Conservation (phyloP, 2,113 vertebrate genomes). For the Caretta caretta region DNA sequence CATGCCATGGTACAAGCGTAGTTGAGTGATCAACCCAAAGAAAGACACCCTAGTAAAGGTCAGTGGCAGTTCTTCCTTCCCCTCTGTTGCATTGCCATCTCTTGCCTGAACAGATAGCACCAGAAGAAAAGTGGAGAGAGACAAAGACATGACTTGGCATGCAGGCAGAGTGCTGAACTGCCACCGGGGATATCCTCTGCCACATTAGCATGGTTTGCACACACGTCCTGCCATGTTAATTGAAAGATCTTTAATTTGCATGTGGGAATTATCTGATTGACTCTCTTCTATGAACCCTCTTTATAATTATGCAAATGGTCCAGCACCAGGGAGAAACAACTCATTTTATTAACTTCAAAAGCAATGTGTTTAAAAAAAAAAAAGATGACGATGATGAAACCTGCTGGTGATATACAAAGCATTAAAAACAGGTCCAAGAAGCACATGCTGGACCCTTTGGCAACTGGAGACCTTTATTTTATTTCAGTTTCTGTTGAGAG, state of each 20-base stretch:
- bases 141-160: not conserved
- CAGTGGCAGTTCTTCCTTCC: not conserved
- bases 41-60: not conserved
- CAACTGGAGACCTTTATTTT: constrained; percentile 16
- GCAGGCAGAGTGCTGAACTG: not conserved
- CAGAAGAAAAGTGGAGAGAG: not conserved
- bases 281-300: constrained; percentile 56
- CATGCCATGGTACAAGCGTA: not conserved
- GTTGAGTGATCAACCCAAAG: not conserved
- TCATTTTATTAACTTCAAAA: constrained; percentile 65
- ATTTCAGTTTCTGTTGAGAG: not conserved
- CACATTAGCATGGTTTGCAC: constrained; percentile 57
- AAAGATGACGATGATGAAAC: not conserved
- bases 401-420: not conserved
- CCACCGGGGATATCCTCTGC: constrained; percentile 5
- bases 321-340: constrained; percentile 46
- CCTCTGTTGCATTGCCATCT: not conserved
- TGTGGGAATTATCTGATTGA: constrained; percentile 70
- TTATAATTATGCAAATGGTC: constrained; percentile 67
- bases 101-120: not conserved
- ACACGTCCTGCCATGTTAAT: constrained; percentile 40
- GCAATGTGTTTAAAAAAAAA: constrained; percentile 45
- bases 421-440: not conserved
- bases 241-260: constrained; percentile 71
- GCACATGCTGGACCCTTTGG: not conserved